Percentiles rank a stretch among this genome's conserved stretches.
Evolutionary conservation across 2,113 vertebrate species (phyloP).

Genomic region (Sus scrofa): T2T-Sscrofa CM000824.6:44193501-44194000

Average conservation of each 20-base stretch:
- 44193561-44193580: slow-evolving; percentile 61
- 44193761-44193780: neutral
- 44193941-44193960: neutral
- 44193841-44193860: neutral
- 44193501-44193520: slow-evolving; percentile 81
- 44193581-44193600: slow-evolving; percentile 57
- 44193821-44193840: neutral
- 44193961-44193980: neutral
- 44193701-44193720: neutral
- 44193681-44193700: neutral
- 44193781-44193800: neutral
- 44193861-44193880: neutral
- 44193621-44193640: neutral
- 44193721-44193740: neutral
- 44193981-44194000: neutral
- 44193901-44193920: neutral
- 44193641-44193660: neutral
- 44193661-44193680: neutral
- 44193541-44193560: slow-evolving; percentile 72
- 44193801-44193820: neutral
- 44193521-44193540: slow-evolving; percentile 79
- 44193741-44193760: neutral
- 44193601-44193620: slow-evolving; percentile 60
- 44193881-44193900: neutral
- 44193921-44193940: neutral